Percentiles rank a stretch among this genome's conserved stretches.
These are phyloP conservation scores for Pachyseris speciosa DNA, from an alignment of 64 coral and sea anemone species.

Conservation along the genomic window DNA sequence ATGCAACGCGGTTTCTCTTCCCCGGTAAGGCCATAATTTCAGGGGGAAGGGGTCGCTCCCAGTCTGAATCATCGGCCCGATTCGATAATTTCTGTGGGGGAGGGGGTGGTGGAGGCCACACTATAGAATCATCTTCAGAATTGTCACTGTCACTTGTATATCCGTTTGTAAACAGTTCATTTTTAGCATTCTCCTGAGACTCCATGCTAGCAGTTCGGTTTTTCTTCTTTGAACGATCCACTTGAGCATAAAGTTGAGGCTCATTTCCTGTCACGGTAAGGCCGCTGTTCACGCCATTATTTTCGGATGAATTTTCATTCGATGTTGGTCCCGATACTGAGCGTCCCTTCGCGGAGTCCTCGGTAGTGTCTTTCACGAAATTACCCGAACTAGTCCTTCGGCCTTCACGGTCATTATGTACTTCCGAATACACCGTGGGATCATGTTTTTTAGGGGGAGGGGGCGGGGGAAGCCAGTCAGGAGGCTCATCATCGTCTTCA, in stretches of 20 bases:
- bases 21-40: conserved; percentile 12
- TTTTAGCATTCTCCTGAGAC: background rate
- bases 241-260: conserved; percentile 11
- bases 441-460: background rate
- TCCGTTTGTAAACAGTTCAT: background rate
- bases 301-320: background rate
- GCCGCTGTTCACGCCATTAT: background rate
- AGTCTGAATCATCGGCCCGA: background rate
- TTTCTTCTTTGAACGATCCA: conserved; percentile 25
- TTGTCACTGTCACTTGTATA: background rate
- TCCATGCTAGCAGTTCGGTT: background rate
- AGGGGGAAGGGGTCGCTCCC: conserved; percentile 38
- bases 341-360: background rate
- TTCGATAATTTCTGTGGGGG: conserved; percentile 1
- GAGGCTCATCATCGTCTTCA: background rate
- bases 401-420: background rate
- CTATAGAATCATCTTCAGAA: conserved; percentile 1
- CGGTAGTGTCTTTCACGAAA: background rate
- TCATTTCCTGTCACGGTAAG: background rate
- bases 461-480: background rate
- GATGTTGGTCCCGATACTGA: background rate
- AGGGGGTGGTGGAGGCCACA: conserved; percentile 27
- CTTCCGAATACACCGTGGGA: background rate
- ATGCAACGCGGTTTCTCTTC: conserved; percentile 11
- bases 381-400: conserved; percentile 5